These are phyloP conservation scores for Lochmaea capreae DNA, from an alignment of 2,888 invertebrate species.

Conservation along the genomic window DNA sequence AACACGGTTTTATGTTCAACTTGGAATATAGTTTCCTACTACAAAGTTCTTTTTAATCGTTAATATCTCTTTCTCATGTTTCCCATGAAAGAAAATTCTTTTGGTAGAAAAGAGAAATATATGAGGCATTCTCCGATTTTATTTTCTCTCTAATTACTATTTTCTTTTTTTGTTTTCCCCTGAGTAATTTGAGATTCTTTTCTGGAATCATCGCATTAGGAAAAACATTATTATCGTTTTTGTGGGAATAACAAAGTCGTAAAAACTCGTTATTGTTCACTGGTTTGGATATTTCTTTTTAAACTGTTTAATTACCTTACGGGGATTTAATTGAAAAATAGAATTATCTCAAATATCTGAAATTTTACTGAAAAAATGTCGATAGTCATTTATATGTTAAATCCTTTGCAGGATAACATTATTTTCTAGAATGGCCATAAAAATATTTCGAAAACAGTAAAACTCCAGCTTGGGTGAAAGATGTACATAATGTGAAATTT, in stretches of 20 bases:
- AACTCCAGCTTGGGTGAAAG: too few species aligned
- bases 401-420: too few species aligned
- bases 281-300: conserved; percentile 5
- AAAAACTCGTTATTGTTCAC: conserved; percentile 10
- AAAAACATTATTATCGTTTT: conserved; percentile 28
- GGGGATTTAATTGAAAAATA: background rate
- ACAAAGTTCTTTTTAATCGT: conserved; percentile 10
- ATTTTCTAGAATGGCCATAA: too few species aligned
- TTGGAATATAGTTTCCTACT: background rate
- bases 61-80: conserved; percentile 29
- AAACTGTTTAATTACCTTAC: background rate
- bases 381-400: too few species aligned
- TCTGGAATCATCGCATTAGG: conserved; percentile 26
- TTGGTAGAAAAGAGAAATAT: conserved; percentile 25
- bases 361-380: too few species aligned
- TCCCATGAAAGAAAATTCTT: conserved; percentile 26
- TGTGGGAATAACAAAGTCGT: conserved; percentile 14
- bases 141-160: conserved; percentile 26
- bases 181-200: conserved; percentile 30
- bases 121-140: conserved; percentile 21
- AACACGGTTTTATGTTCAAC: background rate
- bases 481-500: too few species aligned
- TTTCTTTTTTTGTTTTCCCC: conserved; percentile 26
- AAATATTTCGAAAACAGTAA: too few species aligned
- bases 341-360: background rate